Conservation (phyloP, 2,797 vertebrate genomes). For the Scomberomorus guttatus region DNA sequence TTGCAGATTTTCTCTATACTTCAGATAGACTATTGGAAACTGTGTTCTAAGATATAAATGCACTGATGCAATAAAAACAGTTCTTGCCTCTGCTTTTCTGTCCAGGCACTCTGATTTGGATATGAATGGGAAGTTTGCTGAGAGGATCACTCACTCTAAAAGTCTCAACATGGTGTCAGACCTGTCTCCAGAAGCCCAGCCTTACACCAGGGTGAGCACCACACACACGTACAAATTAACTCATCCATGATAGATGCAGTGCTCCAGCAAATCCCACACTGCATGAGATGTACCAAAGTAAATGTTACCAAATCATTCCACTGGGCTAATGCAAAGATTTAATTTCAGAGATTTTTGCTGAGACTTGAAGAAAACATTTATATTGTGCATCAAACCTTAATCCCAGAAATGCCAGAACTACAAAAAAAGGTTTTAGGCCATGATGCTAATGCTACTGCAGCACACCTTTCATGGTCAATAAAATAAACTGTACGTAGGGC, state of each 20-base stretch:
- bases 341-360: not conserved
- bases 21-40: no score
- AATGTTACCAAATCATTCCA: no score
- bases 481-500: not conserved
- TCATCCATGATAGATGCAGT: not conserved
- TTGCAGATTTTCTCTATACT: no score
- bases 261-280: not conserved
- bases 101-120: slow-evolving; percentile 83
- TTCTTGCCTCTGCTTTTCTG: slow-evolving; percentile 17
- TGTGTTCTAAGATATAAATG: no score
- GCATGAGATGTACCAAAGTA: no score
- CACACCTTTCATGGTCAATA: not conserved
- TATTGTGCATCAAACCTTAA: not conserved
- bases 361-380: no score
- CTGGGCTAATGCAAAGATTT: not conserved
- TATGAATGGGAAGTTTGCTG: slow-evolving; percentile 91
- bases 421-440: no score
- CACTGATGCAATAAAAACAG: not conserved
- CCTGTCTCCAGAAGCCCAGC: slow-evolving; percentile 82
- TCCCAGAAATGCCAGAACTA: not conserved
- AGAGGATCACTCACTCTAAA: slow-evolving; percentile 83
- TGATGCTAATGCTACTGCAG: not conserved
- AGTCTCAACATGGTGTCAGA: slow-evolving; percentile 90
- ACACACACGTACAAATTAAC: not conserved
- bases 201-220: slow-evolving; percentile 85